phyloP scores from a whole-genome alignment of 2,888 invertebrate genomes.

The Scaptomyza caliginosa region DNA sequence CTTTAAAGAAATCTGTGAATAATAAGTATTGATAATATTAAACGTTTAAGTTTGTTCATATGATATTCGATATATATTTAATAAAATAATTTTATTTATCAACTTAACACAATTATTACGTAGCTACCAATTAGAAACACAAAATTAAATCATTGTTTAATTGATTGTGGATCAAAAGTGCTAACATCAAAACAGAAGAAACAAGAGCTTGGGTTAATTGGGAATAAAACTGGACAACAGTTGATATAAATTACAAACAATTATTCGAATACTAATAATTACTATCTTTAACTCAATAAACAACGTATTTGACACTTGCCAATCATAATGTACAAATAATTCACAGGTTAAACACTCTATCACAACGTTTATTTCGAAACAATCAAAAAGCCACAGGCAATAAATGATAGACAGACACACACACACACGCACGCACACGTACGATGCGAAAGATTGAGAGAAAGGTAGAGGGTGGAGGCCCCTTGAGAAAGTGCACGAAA shows the following conservation, averaged over 20 bases:
- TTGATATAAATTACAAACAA: background rate
- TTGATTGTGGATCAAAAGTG: background rate
- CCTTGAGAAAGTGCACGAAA: constrained; percentile 10
- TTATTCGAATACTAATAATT: background rate
- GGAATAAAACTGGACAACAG: background rate
- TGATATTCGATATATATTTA: no score
- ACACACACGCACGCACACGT: background rate
- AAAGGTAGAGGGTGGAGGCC: background rate
- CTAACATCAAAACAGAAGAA: no score
- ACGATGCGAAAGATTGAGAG: background rate
- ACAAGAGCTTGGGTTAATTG: background rate
- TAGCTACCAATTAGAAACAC: background rate
- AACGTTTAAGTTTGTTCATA: no score
- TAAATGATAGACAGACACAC: constrained; percentile 10
- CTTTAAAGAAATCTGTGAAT: background rate
- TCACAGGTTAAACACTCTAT: constrained; percentile 1
- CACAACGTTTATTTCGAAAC: constrained; percentile 2
- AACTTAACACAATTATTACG: background rate
- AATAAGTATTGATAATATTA: no score
- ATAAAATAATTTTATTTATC: no score
- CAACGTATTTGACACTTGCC: background rate
- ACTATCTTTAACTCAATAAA: constrained; percentile 9
- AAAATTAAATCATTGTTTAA: background rate
- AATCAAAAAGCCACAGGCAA: constrained; percentile 18
- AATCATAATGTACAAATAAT: constrained; percentile 11